Conservation (phyloP, 2,797 vertebrate species). For the Antrozous pallidus region DNA sequence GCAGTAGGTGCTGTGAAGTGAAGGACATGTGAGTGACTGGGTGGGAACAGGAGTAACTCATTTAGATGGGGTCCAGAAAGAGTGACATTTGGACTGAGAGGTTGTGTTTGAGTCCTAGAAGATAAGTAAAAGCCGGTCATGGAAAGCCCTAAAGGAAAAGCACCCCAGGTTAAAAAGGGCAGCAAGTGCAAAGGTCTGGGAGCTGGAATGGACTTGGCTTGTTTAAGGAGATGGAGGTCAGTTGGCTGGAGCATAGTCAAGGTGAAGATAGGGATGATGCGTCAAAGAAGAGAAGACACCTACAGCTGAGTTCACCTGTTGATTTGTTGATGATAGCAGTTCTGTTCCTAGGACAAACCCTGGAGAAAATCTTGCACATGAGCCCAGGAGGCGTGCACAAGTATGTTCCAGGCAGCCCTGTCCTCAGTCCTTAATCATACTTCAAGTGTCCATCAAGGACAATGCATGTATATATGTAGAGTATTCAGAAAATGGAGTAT, state of each 20-base stretch:
- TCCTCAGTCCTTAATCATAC: not conserved
- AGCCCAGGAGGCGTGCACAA: accelerated
- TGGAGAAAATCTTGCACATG: not conserved
- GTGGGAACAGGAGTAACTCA: not conserved
- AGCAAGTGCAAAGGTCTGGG: not conserved
- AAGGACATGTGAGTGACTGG: not conserved
- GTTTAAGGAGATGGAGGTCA: not conserved
- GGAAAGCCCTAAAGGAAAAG: no score
- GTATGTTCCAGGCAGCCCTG: no score
- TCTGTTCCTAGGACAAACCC: not conserved
- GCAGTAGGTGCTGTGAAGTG: not conserved
- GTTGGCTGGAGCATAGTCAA: not conserved
- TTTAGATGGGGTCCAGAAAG: not conserved
- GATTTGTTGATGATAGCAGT: no score
- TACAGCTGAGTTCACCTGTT: accelerated
- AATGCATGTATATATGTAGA: not conserved
- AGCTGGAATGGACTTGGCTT: not conserved
- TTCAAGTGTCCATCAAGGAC: not conserved
- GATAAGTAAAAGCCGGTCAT: not conserved
- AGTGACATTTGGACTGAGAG: not conserved
- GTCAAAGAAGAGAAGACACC: not conserved
- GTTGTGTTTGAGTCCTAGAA: not conserved
- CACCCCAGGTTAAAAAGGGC: not conserved
- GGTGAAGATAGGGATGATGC: no score
- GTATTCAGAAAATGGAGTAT: not conserved